Evolutionary conservation across 2,797 vertebrate genomes (phyloP).

Genomic region (Microcaecilia unicolor): DNA sequence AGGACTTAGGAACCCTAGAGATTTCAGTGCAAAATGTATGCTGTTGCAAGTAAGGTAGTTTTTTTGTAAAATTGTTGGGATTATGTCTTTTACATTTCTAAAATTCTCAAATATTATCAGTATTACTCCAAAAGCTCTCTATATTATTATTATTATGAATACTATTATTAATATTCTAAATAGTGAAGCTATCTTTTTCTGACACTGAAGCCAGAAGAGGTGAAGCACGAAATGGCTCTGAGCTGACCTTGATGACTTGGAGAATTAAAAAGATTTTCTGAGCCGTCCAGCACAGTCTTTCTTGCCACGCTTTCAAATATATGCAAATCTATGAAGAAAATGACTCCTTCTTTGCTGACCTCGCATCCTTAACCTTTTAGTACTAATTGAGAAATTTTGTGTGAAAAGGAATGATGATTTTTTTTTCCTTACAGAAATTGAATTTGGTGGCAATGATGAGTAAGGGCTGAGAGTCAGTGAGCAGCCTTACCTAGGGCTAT

Average conservation of each 20-base stretch:
- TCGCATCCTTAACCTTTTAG: constrained; percentile 37
- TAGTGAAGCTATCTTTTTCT: no score
- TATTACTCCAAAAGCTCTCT: no score
- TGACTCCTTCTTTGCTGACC: constrained; percentile 19
- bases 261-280: not conserved
- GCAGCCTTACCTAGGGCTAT: not conserved
- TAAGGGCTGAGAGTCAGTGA: not conserved
- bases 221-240: not conserved
- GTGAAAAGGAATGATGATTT: constrained; percentile 24
- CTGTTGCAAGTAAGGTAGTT: no score
- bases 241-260: not conserved
- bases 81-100: no score
- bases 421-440: constrained; percentile 9
- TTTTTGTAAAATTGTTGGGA: no score
- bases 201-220: no score
- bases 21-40: no score
- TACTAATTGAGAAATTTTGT: constrained; percentile 13
- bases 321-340: constrained; percentile 5
- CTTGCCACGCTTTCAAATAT: fast-evolving
- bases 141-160: no score
- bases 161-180: no score
- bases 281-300: not conserved
- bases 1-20: no score
- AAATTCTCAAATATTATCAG: no score
- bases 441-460: constrained; percentile 2